Evolutionary conservation across 2,113 vertebrate genomes (phyloP), one percentile per base, ranked within the genome.

Genomic region (Siniperca knerii): DNA sequence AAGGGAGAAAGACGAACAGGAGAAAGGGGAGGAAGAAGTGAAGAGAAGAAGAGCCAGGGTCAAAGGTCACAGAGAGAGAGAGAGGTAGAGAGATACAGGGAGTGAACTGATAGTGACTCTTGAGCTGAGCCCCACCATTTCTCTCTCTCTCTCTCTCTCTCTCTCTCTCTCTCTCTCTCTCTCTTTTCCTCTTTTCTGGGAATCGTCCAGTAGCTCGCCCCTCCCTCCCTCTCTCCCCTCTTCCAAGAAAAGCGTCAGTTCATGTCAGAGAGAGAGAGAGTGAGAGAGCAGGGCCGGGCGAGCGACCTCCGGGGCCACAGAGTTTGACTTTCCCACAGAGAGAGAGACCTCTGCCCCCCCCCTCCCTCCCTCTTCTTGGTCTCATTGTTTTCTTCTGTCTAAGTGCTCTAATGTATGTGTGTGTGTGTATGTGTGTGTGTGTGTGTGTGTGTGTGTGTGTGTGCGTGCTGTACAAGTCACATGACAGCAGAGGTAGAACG

Each of bases 271-370:
- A 85, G 78, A 78, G 64, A 83, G 58, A 44, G 42, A 81, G 72
- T 54, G 57, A 72, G 78, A 91, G 81, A 79, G 71, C 0, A 90
- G 79, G 76, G 70, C 0, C 16, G 72, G 68, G 87, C 79, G 92
- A 95, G 94, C 88, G 93, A 90, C 95, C 95, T 83, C 94, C 93
- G 78, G 94, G 93, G 95, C 94, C 94, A 92, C 93, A 96, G 96
- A 96, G 96, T 96, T 95, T 96, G 96, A 96, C 96, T 96, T 97
- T 97, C 96, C 96, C 95, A 96, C 95, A 97, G 94, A 66, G 64
- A 84, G 75, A 90, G 93, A 71, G 93, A 86, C 92, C 55, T 86
- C 90, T 86, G 89, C 83, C 74, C 83, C 87, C 64, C 33, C 77
- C 6, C 40, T 11, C 42, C 2, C 42, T 44, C 46, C 50, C 71